Base-by-base conservation (phyloP, 2,113 vertebrate genomes). In the Nyctibius bracteatus region DNA sequence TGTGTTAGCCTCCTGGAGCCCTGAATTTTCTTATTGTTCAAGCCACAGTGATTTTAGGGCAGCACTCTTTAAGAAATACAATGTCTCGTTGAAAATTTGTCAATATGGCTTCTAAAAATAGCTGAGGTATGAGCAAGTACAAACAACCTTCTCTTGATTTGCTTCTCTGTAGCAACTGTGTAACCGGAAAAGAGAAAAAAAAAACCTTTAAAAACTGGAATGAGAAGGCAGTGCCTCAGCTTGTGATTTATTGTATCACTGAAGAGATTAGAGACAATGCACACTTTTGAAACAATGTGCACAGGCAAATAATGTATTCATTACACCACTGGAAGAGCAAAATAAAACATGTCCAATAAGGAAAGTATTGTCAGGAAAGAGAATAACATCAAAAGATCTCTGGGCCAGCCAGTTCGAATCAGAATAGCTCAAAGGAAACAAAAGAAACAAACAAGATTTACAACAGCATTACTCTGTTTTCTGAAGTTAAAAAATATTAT, bases 1-100 rank as follows among this genome's bases (percentile, higher is more conserved):
- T 98, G 98, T 63, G 96, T 62, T 94, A n/a, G 78, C 86, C 96
- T 97, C 97, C 96, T 2, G 52, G 90, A 94, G 96, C 93, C 97
- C 96, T 92, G 97, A 96, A 97, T 98, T 98, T 98, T 98, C 97
- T 95, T 88, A 97, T 98, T 98, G 97, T 98, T 98, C 97, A 88
- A 97, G 96, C 83, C 92, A 96, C 70, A 96, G 97, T 65, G 97
- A 97, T 98, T 97, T 96, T 92, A 97, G 96, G 97, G 96, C 94
- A 96, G 94, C 14, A 43, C 95, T 98, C 92, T 95, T 97, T 97
- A 82, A 30, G 35, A 96, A 98, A 96, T 94, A 98, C 96, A 97
- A 97, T 96, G 93, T 97, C 94, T 97, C 81, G 94, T 96, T 94
- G 95, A 98, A 97, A 97, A 96, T 92, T 91, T 96, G 95, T 97